Evolutionary conservation across 2,888 invertebrate species (phyloP).

Genomic region (Sinelater perroti): DNA sequence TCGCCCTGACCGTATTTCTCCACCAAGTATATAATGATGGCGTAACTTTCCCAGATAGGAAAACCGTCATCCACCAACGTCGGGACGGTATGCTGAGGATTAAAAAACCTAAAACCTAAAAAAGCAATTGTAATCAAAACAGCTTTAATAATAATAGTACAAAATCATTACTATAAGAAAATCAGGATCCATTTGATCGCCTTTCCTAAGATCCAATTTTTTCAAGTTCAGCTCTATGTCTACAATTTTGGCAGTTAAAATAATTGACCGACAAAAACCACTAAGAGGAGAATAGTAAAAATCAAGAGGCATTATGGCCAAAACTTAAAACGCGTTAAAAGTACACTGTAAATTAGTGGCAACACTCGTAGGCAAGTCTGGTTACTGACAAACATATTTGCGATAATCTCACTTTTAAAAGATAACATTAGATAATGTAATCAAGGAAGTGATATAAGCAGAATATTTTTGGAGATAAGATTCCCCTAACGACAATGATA

Average conservation of each 20-base stretch:
- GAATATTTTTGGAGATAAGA: too few relatives aligned
- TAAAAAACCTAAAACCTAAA: conserved; percentile 67
- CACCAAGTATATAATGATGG: conserved; percentile 1
- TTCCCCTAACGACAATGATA: too few relatives aligned
- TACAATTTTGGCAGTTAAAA: conserved; percentile 70
- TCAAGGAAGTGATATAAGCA: too few relatives aligned
- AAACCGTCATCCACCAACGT: conserved; percentile 7
- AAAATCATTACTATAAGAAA: conserved; percentile 17
- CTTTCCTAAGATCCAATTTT: conserved; percentile 64
- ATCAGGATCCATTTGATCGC: conserved; percentile 12
- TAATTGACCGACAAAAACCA: conserved; percentile 69
- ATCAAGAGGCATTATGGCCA: conserved; percentile 9
- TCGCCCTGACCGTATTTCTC: conserved; percentile 1
- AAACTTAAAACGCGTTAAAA: too few relatives aligned
- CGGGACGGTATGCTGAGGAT: conserved; percentile 2
- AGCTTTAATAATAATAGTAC: neutral
- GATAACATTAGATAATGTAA: too few relatives aligned
- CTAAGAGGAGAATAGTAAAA: conserved; percentile 73
- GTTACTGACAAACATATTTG: too few relatives aligned
- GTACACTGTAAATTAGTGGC: too few relatives aligned
- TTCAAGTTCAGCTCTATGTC: conserved; percentile 73
- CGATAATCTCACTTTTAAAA: too few relatives aligned
- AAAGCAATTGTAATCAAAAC: neutral
- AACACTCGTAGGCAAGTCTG: too few relatives aligned
- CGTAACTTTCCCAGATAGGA: neutral